These are phyloP conservation scores for Denticeps clupeoides DNA, from an alignment of 2,797 vertebrate species.

Conservation along the genomic window DNA sequence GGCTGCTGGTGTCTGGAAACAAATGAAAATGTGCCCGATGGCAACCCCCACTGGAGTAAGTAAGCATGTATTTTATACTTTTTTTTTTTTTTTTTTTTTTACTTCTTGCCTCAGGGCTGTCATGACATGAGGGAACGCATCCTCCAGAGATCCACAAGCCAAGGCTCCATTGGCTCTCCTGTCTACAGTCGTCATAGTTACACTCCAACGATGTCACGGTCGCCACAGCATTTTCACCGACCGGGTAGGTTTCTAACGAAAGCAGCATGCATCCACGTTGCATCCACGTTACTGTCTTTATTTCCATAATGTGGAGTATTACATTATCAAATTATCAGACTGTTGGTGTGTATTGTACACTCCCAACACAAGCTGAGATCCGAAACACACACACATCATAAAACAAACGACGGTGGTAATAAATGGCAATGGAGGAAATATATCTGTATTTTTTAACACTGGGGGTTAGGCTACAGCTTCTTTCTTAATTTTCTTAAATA, in stretches of 20 bases:
- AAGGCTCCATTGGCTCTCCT: constrained; percentile 73
- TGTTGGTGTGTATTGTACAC: too few relatives aligned
- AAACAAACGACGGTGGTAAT: too few relatives aligned
- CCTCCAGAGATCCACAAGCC: constrained; percentile 77
- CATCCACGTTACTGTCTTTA: neutral
- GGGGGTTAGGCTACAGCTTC: too few relatives aligned
- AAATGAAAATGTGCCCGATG: too few relatives aligned
- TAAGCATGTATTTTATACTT: neutral
- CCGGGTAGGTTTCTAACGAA: constrained; percentile 64
- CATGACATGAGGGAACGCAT: constrained; percentile 67
- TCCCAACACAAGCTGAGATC: too few relatives aligned
- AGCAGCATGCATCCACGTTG: neutral
- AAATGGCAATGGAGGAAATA: too few relatives aligned
- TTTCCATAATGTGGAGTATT: too few relatives aligned
- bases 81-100: neutral
- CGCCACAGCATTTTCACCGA: constrained; percentile 92
- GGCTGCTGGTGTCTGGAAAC: too few relatives aligned
- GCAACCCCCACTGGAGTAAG: neutral
- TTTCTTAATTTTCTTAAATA: too few relatives aligned
- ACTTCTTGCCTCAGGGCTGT: constrained; percentile 52
- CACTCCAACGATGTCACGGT: constrained; percentile 75
- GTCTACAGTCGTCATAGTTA: constrained; percentile 78
- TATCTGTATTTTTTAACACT: too few relatives aligned
- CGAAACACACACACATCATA: too few relatives aligned
- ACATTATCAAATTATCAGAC: too few relatives aligned